phyloP scores from a whole-genome alignment of 2,797 vertebrate species.

The Gymnopithys bicolor region DNA sequence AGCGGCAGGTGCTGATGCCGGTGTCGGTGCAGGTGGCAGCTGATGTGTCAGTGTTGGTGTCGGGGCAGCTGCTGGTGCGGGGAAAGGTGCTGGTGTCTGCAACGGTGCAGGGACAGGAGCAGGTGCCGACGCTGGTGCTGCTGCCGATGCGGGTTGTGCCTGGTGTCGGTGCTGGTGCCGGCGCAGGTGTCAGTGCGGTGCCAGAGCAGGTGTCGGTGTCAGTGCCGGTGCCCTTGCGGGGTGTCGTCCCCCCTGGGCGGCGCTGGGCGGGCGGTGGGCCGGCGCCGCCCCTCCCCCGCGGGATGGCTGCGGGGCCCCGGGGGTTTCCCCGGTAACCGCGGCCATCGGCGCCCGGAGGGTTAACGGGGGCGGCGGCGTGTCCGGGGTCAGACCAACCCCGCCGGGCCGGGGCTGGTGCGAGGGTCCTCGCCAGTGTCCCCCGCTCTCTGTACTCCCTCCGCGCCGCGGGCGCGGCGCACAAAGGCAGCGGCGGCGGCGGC shows the following conservation, averaged over 20 bases:
- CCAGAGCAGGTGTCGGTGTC: not conserved
- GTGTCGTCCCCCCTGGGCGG: not conserved
- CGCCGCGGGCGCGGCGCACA: not conserved
- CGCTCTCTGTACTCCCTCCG: not conserved
- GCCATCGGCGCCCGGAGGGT: not conserved
- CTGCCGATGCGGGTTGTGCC: not conserved
- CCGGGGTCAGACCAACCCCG: not conserved
- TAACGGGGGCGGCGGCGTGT: not conserved
- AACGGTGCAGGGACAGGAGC: too few species aligned
- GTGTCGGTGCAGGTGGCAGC: not conserved
- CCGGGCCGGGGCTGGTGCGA: not conserved
- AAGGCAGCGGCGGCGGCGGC: not conserved
- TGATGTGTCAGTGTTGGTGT: not conserved
- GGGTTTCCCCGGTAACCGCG: constrained; percentile 60
- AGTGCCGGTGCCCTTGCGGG: not conserved
- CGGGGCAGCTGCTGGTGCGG: not conserved
- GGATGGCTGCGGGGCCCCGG: constrained; percentile 30
- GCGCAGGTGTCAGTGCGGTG: not conserved
- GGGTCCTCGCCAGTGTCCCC: not conserved
- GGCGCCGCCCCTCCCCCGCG: not conserved
- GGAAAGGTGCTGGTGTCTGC: too few species aligned
- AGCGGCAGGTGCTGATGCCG: not conserved
- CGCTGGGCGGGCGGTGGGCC: not conserved
- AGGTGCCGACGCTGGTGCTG: not conserved
- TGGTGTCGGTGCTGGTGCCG: not conserved